Percentiles rank a stretch among this genome's conserved stretches.
phyloP scores from a whole-genome alignment of 2,797 vertebrate genomes.

The Cetoscarus ocellatus region DNA sequence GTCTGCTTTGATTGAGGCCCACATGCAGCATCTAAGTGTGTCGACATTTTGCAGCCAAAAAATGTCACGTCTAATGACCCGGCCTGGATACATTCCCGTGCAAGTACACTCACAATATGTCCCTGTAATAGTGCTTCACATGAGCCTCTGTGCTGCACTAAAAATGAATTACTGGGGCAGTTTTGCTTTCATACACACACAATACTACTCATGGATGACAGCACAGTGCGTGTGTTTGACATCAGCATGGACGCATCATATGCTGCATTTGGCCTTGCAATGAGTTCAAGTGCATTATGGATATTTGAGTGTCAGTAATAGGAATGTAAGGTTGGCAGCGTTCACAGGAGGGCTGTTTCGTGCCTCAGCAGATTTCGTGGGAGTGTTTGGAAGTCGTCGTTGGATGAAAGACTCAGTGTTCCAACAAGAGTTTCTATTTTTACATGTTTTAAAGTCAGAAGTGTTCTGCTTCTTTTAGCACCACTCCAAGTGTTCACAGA shows the following conservation, averaged over 20 bases:
- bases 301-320: background rate
- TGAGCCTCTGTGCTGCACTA: conserved; percentile 6
- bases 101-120: conserved; percentile 19
- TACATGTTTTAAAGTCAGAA: background rate
- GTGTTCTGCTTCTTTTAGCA: background rate
- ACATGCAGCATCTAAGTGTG: conserved; percentile 8
- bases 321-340: conserved; percentile 29
- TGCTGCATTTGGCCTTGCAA: conserved; percentile 21
- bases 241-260: background rate
- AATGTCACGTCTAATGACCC: conserved; percentile 1
- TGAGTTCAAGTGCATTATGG: background rate
- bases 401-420: conserved; percentile 19
- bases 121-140: conserved; percentile 26
- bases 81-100: background rate
- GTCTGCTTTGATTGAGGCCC: conserved; percentile 9
- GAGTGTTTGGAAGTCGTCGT: conserved; percentile 5
- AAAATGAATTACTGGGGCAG: conserved; percentile 35
- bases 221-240: conserved; percentile 5
- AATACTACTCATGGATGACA: conserved; percentile 10
- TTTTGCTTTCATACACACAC: conserved; percentile 18
- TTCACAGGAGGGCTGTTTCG: background rate
- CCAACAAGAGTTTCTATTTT: conserved; percentile 25
- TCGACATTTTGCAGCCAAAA: conserved; percentile 14
- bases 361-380: background rate
- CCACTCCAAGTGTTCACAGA: conserved; percentile 3